Base-by-base conservation (phyloP, 2,888 invertebrate genomes). In the Lymantria dispar region DNA sequence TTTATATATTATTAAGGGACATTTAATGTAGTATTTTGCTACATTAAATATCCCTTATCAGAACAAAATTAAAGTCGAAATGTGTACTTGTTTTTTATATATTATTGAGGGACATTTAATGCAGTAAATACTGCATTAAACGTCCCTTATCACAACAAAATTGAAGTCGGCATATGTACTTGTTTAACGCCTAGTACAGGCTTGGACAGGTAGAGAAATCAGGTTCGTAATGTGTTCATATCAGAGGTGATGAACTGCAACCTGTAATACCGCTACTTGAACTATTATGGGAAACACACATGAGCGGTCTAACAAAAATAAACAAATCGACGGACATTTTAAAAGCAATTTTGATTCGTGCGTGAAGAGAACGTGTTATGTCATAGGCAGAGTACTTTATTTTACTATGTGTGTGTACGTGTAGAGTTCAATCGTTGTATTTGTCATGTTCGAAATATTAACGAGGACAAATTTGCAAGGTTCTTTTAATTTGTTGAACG, bases 401-500 rank as follows among this genome's bases (percentile, higher is more conserved):
- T 38, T 33, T n/a, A 10, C 33, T 38, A 38, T 38, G 2, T 38
- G n/a, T n/a, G 8, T n/a, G n/a, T 38, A 5, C 5, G 2, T 5
- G 22, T 22, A 5, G 5, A 33, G 33, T 33, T 33, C 22, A 22
- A 33, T 22, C 29, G 41, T 59, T 56, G 54, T 52, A 65, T 64
- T 62, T 63, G 66, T 63, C 64, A 69, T 60, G 56, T 68, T 68
- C 60, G 66, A 68, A 72, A 62, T 51, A 58, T 64, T 72, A 72
- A 68, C 69, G 72, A 78, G 76, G 74, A 78, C 78, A 74, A 74
- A 75, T 71, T 68, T 68, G 73, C 75, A 68, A 71, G 72, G 78
- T 77, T 73, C 78, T 81, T 84, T 85, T 84, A 85, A 84, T 85
- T 78, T 78, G 65, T 68, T 65, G 70, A 56, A 48, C 55, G 45